A percentile compares a stretch with the other conserved stretches of the same genome.
Evolutionary conservation across 2,113 vertebrate genomes (phyloP).

Genomic region (Entomyzon cyanotis): DNA sequence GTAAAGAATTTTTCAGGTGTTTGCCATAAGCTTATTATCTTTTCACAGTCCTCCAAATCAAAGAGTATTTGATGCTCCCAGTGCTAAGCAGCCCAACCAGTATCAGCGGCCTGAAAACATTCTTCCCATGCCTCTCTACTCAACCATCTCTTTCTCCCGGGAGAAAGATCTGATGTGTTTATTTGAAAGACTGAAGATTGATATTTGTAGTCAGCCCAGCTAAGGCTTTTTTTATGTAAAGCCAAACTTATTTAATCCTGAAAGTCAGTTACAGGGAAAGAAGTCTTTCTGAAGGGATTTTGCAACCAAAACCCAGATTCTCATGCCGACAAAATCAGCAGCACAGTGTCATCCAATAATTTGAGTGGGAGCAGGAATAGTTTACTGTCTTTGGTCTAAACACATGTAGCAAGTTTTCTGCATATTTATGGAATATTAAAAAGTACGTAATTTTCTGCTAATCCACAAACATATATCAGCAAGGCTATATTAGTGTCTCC

Average conservation of each 20-base stretch:
- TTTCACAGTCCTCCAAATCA: slow-evolving; percentile 7
- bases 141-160: neutral
- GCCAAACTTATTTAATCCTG: neutral
- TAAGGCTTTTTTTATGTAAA: neutral
- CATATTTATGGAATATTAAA: neutral
- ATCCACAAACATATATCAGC: neutral
- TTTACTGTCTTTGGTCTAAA: neutral
- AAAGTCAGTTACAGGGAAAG: neutral
- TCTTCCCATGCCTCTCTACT: neutral
- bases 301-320: neutral
- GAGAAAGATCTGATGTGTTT: neutral
- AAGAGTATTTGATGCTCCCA: slow-evolving; percentile 39
- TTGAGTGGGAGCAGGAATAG: neutral
- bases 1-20: neutral
- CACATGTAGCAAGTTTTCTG: neutral
- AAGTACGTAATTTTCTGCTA: neutral
- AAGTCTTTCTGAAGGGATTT: neutral
- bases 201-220: neutral
- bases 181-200: neutral
- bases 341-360: neutral
- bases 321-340: neutral
- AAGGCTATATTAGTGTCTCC: neutral
- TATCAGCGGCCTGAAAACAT: slow-evolving; percentile 6
- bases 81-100: neutral
- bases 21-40: slow-evolving; percentile 37